Base-by-base conservation (phyloP, 2,888 invertebrate species). In the Leptopilina myrica region DNA sequence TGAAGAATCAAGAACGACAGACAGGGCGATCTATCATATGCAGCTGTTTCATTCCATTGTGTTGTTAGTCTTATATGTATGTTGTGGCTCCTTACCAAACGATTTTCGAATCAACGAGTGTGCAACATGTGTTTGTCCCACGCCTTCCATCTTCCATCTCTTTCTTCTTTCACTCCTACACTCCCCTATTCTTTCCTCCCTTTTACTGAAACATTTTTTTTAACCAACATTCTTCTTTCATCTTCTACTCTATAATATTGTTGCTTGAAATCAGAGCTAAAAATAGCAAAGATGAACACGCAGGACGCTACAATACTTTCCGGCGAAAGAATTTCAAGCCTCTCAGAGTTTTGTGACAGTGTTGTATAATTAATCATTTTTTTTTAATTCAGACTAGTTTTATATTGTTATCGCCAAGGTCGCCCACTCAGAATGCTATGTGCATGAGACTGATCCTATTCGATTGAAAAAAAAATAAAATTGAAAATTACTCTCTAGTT, bases 21-120 rank as follows among this genome's bases (percentile, higher is more conserved):
- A 84, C 84, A 83, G 84, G 77, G 82, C 79, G 85, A 86, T 85
- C 87, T 85, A 87, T 87, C 89, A 73, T 62, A 90, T 90, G 90
- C 91, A 91, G 91, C 90, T 91, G 90, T 90, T 90, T 90, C 89
- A 8, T 88, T 91, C 90, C 91, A 91, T 91, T 91, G 91, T 91
- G 90, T 91, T 91, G 90, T 91, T 90, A 90, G 90, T 90, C 90
- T 90, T 49, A 49, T 49, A 12, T 12, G 12, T 49, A 49, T 3
- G 88, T 88, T 86, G 88, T 85, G 85, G 86, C 82, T 86, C 85
- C 84, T 83, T 84, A 49, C 49, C 86, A 87, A 73, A 73, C 73
- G 53, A 73, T 73, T 73, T 73, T 73, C n/a, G 73, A 73, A 53
- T 56, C 33, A 73, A 82, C 88, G 88, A 85, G 90, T 90, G 90